Percentiles rank a stretch among this genome's conserved stretches.
Conservation (phyloP, 2,888 invertebrate genomes). For the Clunio marinus region DNA sequence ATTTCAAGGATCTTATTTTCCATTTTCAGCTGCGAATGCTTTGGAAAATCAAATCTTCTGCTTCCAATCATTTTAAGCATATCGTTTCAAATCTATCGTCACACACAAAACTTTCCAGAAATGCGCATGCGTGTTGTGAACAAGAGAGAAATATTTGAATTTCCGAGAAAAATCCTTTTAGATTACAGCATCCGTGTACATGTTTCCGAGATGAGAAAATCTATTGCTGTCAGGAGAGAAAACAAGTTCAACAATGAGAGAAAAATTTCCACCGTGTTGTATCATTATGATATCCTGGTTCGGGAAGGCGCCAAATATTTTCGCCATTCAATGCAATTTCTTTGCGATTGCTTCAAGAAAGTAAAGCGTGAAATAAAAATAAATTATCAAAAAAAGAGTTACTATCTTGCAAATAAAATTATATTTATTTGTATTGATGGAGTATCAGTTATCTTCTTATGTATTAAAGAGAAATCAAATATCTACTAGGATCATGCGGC, state of each 20-base stretch:
- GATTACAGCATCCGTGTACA: background rate
- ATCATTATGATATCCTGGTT: conserved; percentile 21
- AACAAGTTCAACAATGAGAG: conserved; percentile 5
- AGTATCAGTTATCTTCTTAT: too few species aligned
- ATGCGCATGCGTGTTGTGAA: background rate
- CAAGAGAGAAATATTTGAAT: background rate
- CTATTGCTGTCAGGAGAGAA: background rate
- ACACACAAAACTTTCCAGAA: background rate
- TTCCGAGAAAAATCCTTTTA: background rate
- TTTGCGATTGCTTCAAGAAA: background rate
- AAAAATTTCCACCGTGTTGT: conserved; percentile 20
- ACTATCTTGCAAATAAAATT: too few species aligned
- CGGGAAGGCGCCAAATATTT: conserved; percentile 37
- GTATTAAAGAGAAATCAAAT: too few species aligned
- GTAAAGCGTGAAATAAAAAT: too few species aligned
- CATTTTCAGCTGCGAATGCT: background rate
- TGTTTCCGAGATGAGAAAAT: background rate
- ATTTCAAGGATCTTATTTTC: conserved; percentile 28
- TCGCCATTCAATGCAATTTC: conserved; percentile 33
- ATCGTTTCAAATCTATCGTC: background rate
- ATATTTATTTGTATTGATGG: too few species aligned
- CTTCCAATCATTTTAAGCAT: background rate
- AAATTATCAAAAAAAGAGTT: too few species aligned
- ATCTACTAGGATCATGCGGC: too few species aligned
- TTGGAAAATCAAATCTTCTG: background rate